These are phyloP conservation scores for Macrotis lagotis DNA, from an alignment of 2,113 vertebrate species.

Conservation along the genomic window DNA sequence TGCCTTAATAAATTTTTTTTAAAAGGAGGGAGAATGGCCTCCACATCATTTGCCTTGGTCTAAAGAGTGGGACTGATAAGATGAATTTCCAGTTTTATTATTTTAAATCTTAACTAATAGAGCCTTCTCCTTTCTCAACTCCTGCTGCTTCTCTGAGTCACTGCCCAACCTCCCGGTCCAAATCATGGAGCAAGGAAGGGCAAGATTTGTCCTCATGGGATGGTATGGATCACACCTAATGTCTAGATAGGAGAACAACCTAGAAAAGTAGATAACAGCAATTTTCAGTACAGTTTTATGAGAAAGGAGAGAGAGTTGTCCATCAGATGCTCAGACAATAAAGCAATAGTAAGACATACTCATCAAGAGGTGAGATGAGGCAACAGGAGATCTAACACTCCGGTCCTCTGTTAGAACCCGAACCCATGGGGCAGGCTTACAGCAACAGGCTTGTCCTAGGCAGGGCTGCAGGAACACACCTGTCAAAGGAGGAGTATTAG, in stretches of 20 bases:
- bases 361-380: not conserved
- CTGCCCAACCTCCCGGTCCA: not conserved
- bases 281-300: not conserved
- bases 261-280: not conserved
- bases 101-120: not conserved
- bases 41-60: not conserved
- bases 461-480: accelerated
- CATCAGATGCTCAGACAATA: slow-evolving; percentile 7
- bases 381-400: not conserved
- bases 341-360: slow-evolving; percentile 3
- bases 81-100: not conserved
- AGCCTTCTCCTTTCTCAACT: not conserved
- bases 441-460: not conserved
- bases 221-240: not conserved
- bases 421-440: not conserved
- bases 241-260: not conserved
- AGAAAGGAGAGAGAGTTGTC: not conserved
- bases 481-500: not conserved
- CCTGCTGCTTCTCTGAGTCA: not conserved
- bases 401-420: not conserved
- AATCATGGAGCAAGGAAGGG: not conserved
- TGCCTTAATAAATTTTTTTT: too few species aligned
- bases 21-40: not conserved
- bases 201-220: not conserved
- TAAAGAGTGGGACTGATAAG: not conserved